Evolutionary conservation across 2,888 invertebrate genomes (phyloP), one percentile per base, ranked within the genome.

Genomic region (Salpingus planirostris): DNA sequence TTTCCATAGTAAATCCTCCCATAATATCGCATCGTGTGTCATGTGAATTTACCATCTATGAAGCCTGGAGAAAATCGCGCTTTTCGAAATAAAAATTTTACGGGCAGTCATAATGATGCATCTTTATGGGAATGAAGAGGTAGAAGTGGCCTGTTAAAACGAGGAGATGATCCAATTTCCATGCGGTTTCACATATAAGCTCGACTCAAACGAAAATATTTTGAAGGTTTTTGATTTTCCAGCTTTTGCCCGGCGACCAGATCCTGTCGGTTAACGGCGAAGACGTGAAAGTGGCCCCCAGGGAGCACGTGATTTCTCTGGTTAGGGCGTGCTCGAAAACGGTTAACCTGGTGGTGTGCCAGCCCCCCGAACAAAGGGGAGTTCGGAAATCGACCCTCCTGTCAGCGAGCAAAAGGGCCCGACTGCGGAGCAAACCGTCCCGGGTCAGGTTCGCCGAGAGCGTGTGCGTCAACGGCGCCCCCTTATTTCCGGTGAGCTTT

Each of bases 221-320:
- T 3, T 21, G 11, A 21, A 21, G n/a, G 22, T 21, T 21, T n/a
- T n/a, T n/a, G n/a, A n/a, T n/a, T 28, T 44, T 68, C 10, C 65
- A 79, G 74, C 66, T 93, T 39, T 77, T 87, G 54, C 89, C 92
- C 0, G 91, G 90, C 3, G 93, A 93, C 62, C 89, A 91, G 63
- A 89, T 93, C 51, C 73, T 91, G 21, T 76, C 78, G 47, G 90
- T 93, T 27, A 91, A 93, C 60, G 90, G 87, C 1, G 88, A 90
- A 62, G 90, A 92, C 59, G 92, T 93, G 7, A 79, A 81, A 59
- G 66, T 75, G 27, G 85, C 89, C 2, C 87, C 89, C 0, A 70
- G 91, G 15, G 90, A 91, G 60, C 86, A 86, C 61, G 91, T 91
- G 25, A 91, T 92, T 47, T 80, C 87, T 21, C 71, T 90, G 46